Evolutionary conservation across 2,888 invertebrate species (phyloP).

Genomic region (Aphidius colemani): DNA sequence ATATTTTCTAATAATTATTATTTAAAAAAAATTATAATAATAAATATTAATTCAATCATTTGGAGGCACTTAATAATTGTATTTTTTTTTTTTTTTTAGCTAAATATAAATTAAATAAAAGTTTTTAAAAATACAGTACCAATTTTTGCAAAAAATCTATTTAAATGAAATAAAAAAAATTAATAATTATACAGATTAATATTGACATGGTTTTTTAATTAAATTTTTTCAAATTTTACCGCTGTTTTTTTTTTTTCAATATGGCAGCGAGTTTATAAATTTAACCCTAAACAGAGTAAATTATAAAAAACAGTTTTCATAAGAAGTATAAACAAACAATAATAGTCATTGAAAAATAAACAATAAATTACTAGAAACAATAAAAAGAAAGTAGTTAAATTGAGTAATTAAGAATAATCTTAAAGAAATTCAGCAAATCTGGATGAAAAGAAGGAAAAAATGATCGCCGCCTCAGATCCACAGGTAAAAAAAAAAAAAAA

Average conservation of each 20-base stretch:
- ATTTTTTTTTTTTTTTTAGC: slow-evolving; percentile 15
- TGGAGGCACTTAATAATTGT: slow-evolving; percentile 4
- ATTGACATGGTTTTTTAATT: no score
- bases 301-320: neutral
- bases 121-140: slow-evolving; percentile 34
- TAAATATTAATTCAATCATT: no score
- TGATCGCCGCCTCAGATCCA: slow-evolving; percentile 91
- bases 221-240: slow-evolving; percentile 10
- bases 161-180: slow-evolving; percentile 43
- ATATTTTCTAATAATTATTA: neutral
- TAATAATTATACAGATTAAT: neutral
- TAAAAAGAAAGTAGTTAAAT: slow-evolving; percentile 1
- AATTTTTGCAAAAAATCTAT: slow-evolving; percentile 51
- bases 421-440: slow-evolving; percentile 71
- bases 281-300: slow-evolving; percentile 6
- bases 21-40: no score
- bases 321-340: slow-evolving; percentile 1
- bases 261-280: slow-evolving; percentile 27
- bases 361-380: neutral
- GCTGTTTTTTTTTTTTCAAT: slow-evolving; percentile 30
- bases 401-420: slow-evolving; percentile 12
- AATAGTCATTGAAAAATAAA: neutral
- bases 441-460: slow-evolving; percentile 82
- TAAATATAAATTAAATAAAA: no score
- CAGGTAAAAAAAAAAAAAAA: slow-evolving; percentile 64